These are phyloP conservation scores for Microcaecilia unicolor DNA, from an alignment of 2,797 vertebrate species.

Conservation along the genomic window DNA sequence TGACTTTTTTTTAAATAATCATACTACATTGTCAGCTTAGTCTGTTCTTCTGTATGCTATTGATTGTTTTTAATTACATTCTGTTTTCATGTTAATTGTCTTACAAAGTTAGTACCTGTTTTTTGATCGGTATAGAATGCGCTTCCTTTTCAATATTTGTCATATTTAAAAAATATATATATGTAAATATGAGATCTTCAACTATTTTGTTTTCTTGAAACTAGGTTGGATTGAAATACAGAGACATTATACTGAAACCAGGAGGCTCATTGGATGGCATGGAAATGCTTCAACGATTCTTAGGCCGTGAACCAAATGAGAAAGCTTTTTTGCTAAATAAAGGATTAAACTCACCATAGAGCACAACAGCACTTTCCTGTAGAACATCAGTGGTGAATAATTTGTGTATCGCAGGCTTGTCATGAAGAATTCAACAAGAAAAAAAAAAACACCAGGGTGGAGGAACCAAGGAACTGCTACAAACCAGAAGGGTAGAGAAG, in stretches of 20 bases:
- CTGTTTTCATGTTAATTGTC: not conserved
- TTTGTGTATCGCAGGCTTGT: no score
- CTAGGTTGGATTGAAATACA: constrained; percentile 87
- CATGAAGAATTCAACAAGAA: no score
- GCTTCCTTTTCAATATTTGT: not conserved
- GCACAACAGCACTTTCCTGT: constrained; percentile 13
- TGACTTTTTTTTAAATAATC: no score
- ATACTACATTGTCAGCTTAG: not conserved
- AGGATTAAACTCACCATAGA: constrained; percentile 59
- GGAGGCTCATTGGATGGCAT: constrained; percentile 83
- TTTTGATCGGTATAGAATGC: not conserved
- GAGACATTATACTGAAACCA: constrained; percentile 76
- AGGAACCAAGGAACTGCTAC: no score
- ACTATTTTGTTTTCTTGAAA: constrained; percentile 37
- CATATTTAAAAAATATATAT: constrained; percentile 10
- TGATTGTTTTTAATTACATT: not conserved
- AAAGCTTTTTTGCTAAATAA: constrained; percentile 85
- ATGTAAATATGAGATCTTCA: constrained; percentile 30
- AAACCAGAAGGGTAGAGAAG: no score
- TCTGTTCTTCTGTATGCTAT: not conserved
- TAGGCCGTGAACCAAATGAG: constrained; percentile 78
- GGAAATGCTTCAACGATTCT: constrained; percentile 80
- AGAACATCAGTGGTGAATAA: not conserved
- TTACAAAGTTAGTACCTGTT: not conserved
- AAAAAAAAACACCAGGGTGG: no score